phyloP scores from a whole-genome alignment of 2,888 invertebrate genomes.

The Harmothoe impar region DNA sequence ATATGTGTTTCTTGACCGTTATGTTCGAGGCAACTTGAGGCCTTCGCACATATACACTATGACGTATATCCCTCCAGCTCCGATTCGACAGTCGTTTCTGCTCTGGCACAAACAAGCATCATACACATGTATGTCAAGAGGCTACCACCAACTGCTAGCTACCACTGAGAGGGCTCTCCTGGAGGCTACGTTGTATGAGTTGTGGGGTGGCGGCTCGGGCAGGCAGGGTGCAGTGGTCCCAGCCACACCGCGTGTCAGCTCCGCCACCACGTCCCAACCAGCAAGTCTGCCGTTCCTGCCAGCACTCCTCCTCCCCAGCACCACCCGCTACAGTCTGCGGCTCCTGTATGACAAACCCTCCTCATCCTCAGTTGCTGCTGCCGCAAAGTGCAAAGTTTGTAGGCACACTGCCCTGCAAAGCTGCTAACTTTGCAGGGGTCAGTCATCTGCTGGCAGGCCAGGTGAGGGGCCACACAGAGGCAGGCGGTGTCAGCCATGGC shows the following conservation, averaged over 20 bases:
- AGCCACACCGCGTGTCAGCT: conserved; percentile 16
- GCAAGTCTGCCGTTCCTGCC: background rate
- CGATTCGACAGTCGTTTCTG: no score
- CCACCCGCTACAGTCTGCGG: background rate
- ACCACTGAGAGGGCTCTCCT: background rate
- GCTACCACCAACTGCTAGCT: background rate
- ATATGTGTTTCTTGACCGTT: background rate
- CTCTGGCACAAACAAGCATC: background rate
- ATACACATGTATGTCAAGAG: background rate
- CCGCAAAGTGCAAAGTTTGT: conserved; percentile 36
- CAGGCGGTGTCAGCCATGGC: conserved; percentile 11
- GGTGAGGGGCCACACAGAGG: background rate
- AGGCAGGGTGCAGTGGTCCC: background rate
- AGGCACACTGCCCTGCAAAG: conserved; percentile 26
- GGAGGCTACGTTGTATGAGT: background rate
- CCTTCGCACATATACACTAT: background rate
- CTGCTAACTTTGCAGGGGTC: conserved; percentile 20
- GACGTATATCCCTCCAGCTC: background rate
- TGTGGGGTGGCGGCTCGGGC: background rate
- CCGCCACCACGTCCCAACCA: background rate
- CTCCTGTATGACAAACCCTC: background rate
- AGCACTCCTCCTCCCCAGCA: background rate
- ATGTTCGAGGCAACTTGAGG: background rate
- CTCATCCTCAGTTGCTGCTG: conserved; percentile 7
- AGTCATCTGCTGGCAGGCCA: background rate